These are phyloP conservation scores for Genyomyrus donnyi DNA, from an alignment of 2,113 vertebrate species.

Conservation along the genomic window DNA sequence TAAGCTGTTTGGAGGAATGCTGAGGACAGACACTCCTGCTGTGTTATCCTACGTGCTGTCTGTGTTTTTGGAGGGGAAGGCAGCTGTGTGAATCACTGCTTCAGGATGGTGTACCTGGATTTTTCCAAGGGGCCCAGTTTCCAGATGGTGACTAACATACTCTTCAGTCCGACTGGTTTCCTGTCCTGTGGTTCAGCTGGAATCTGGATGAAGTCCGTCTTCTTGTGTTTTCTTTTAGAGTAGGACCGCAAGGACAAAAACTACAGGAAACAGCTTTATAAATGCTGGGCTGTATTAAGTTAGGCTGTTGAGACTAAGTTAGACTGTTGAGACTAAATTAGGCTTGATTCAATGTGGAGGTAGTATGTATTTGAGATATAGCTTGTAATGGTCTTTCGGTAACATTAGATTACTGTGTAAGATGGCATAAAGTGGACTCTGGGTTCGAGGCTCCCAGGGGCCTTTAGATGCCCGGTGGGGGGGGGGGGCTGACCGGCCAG, in stretches of 20 bases:
- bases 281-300: not conserved
- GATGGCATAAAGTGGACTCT: not conserved
- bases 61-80: not conserved
- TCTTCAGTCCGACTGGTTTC: not conserved
- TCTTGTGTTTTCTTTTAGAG: not conserved
- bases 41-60: not conserved
- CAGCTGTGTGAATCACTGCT: not conserved
- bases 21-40: not conserved
- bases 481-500: not conserved
- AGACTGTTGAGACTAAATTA: not conserved
- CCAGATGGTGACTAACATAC: not conserved
- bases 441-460: not conserved
- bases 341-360: not conserved
- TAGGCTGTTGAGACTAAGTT: not conserved
- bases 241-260: not conserved
- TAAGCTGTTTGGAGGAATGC: not conserved
- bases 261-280: not conserved
- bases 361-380: not conserved
- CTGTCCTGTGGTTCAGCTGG: not conserved
- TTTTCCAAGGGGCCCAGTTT: not conserved
- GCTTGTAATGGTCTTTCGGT: not conserved
- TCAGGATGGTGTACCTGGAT: not conserved
- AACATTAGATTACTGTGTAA: not conserved
- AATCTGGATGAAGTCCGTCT: not conserved
- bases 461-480: not conserved